These are phyloP conservation scores for Oscheius myriophilus DNA, from an alignment of 2,888 invertebrate genomes.

Conservation along the genomic window DNA sequence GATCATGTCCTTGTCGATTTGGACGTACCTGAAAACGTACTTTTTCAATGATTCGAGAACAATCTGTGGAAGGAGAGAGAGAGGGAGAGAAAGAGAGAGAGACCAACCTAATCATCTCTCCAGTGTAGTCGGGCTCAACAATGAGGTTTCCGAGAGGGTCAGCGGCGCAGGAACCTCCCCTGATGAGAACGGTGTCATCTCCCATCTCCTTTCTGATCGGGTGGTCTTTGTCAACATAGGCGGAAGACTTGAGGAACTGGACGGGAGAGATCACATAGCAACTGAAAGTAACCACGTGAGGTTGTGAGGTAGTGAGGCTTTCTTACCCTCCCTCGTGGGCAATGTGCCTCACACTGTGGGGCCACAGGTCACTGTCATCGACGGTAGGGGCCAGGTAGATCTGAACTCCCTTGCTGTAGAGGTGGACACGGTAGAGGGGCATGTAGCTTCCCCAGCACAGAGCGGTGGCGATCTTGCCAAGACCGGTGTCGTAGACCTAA, in stretches of 20 bases:
- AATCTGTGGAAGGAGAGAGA: no score
- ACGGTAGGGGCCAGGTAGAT: constrained; percentile 65
- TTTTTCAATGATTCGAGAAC: background rate
- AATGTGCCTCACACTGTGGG: constrained; percentile 60
- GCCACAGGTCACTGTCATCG: constrained; percentile 62
- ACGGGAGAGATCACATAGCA: constrained; percentile 65
- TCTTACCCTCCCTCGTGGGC: constrained; percentile 57
- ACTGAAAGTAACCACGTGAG: constrained; percentile 17
- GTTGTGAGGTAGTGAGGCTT: background rate
- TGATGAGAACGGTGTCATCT: constrained; percentile 53
- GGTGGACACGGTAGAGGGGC: constrained; percentile 48
- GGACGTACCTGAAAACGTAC: constrained; percentile 27
- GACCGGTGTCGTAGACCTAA: constrained; percentile 38
- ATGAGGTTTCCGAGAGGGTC: constrained; percentile 60
- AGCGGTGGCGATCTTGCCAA: constrained; percentile 59
- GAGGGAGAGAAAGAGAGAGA: no score
- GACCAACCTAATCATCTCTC: constrained; percentile 30
- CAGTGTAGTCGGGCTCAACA: constrained; percentile 50
- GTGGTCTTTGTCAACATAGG: constrained; percentile 57
- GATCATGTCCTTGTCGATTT: constrained; percentile 43
- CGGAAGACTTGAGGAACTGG: constrained; percentile 54
- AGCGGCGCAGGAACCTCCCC: constrained; percentile 62
- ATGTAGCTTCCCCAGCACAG: constrained; percentile 67
- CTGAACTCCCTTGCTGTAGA: constrained; percentile 56
- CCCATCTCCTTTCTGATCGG: constrained; percentile 40